Evolutionary conservation across 64 coral and sea anemone genomes (phyloP), one percentile per base, ranked within the genome.

Genomic region (Cladopsammia gracilis): DNA sequence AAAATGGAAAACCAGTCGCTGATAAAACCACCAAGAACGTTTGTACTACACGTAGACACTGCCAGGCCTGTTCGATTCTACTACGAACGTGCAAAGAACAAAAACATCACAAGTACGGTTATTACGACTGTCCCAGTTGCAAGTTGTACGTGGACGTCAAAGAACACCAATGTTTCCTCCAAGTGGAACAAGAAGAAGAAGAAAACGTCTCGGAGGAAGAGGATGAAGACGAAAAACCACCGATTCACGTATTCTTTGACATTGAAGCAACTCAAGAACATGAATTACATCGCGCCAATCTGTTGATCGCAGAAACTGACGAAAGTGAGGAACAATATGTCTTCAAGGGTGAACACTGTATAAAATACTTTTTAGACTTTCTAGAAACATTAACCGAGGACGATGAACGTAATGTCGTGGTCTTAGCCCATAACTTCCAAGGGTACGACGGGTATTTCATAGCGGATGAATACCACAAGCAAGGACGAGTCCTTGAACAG

Each of bases 371-470:
- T 25, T 62, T 79, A 14, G 25, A 95, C 3, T 95, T 82, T 73
- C 48, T 92, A 4, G 71, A 83, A 1, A 11, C 20, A 0, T 10
- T 64, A 34, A 58, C 71, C 0, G 20, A 81, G 5, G 54, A 94
- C 3, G 43, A 25, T n/a, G 24, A 3, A 0, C 26, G 2, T 8
- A 1, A 10, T 10, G 25, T 81, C 6, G 83, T 4, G 1, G 85
- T 75, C 0, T 34, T 94, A 4, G 78, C 93, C 0, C 92, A 89
- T 22, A 94, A 94, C 23, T 74, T 88, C 45, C 62, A 83, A 15
- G 76, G 85, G 6, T 94, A 69, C 14, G 85, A 94, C 26, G 62
- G 85, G 0, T 81, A 88, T 49, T 81, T 89, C 25, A 62, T 94
- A 13, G 6, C 62, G 3, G 15, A 59, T 0, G 86, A 58, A 13